These are phyloP conservation scores for Pluvialis apricaria DNA, from an alignment of 2,113 vertebrate genomes.

Conservation along the genomic window DNA sequence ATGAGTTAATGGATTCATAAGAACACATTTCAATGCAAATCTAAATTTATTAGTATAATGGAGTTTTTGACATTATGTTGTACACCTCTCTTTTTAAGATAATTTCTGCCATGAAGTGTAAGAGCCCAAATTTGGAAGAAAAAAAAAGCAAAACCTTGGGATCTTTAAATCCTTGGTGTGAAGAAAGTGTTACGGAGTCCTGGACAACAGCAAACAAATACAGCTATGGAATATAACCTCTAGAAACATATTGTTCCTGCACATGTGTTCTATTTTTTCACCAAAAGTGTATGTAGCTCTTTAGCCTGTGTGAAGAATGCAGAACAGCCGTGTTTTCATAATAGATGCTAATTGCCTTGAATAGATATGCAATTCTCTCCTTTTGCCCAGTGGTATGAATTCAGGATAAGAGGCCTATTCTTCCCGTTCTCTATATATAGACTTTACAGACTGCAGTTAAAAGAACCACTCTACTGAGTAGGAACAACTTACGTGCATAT, in stretches of 20 bases:
- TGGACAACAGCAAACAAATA: neutral
- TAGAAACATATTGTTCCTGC: neutral
- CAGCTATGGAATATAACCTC: neutral
- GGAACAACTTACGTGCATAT: neutral
- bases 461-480: neutral
- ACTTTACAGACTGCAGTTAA: neutral
- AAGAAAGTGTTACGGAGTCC: neutral
- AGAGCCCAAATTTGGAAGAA: neutral
- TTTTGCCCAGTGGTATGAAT: neutral
- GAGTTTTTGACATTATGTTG: neutral
- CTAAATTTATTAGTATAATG: neutral
- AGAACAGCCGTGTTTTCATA: neutral
- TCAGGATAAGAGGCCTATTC: neutral
- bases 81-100: neutral
- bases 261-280: neutral
- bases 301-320: neutral
- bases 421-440: neutral
- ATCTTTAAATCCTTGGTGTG: neutral
- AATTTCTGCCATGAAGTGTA: neutral
- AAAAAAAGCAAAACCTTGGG: neutral
- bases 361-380: neutral
- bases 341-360: neutral
- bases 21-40: conserved; percentile 3
- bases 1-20: neutral
- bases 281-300: neutral